Percentiles rank a stretch among this genome's conserved stretches.
Evolutionary conservation across 2,113 vertebrate species (phyloP).

Genomic region (Tenrec ecaudatus): DNA sequence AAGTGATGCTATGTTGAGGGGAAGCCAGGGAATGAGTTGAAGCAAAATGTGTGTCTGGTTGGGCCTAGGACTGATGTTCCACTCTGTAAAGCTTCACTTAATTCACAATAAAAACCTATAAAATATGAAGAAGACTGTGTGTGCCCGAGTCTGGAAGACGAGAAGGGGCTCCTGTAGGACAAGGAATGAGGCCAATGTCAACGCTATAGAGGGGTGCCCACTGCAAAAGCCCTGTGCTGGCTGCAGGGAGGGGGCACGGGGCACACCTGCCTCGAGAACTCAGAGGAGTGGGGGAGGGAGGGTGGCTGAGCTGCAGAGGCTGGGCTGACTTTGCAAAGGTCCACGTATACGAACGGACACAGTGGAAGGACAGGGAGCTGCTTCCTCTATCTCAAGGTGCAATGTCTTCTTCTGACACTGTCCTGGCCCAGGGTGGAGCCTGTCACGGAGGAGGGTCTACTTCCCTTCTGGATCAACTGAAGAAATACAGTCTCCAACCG

Average conservation of each 20-base stretch:
- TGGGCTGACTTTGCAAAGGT: neutral
- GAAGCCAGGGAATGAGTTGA: too few relatives aligned
- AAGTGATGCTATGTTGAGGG: too few relatives aligned
- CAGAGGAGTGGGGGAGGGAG: neutral
- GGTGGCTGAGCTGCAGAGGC: neutral
- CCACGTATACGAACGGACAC: neutral
- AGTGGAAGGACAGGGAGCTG: neutral
- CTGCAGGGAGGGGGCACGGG: neutral
- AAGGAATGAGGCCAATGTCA: neutral
- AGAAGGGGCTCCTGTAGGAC: neutral
- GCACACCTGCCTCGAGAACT: neutral
- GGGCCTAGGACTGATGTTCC: too few relatives aligned
- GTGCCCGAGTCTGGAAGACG: neutral
- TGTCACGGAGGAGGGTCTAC: neutral
- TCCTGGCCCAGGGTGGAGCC: neutral
- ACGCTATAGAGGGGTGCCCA: neutral
- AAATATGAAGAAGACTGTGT: neutral
- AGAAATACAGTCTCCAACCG: neutral
- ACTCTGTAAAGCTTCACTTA: too few relatives aligned
- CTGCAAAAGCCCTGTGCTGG: neutral
- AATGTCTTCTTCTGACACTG: neutral
- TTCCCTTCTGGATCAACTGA: neutral
- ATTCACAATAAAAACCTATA: too few relatives aligned
- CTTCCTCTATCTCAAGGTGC: neutral
- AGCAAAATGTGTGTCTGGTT: too few relatives aligned